Evolutionary conservation across 1,140 invertebrate species (phyloP).

Genomic region (Chironomus tepperi): DNA sequence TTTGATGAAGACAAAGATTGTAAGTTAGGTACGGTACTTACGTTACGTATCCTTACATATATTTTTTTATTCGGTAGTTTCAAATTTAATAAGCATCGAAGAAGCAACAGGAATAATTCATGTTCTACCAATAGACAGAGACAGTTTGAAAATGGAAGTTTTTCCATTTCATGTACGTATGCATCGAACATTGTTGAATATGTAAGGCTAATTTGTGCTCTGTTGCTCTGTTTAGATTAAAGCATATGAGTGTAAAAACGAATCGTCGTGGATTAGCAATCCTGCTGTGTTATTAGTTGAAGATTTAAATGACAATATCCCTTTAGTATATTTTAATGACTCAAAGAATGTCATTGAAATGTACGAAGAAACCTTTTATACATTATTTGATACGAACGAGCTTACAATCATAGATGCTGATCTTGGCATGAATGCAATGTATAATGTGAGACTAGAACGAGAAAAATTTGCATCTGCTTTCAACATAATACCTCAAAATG

Average conservation of each 20-base stretch:
- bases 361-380: constrained; percentile 41
- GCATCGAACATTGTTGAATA: not conserved
- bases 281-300: constrained; percentile 44
- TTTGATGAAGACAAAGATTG: constrained; percentile 28
- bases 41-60: not conserved
- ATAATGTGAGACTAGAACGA: constrained; percentile 40
- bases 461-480: constrained; percentile 40
- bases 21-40: constrained; percentile 24
- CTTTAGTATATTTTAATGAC: constrained; percentile 33
- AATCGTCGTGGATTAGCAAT: constrained; percentile 34
- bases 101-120: constrained; percentile 38
- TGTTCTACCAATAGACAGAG: constrained; percentile 45
- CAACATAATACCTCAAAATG: constrained; percentile 43
- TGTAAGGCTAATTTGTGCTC: not conserved
- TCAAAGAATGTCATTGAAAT: constrained; percentile 38
- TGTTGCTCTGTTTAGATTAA: constrained; percentile 27
- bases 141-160: constrained; percentile 42
- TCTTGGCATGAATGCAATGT: constrained; percentile 47
- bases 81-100: constrained; percentile 24
- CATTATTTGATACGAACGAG: constrained; percentile 37
- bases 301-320: constrained; percentile 48
- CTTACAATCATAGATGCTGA: constrained; percentile 46
- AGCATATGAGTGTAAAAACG: constrained; percentile 44
- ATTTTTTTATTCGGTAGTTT: constrained; percentile 18
- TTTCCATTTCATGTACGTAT: constrained; percentile 40